phyloP scores from a whole-genome alignment of 2,113 vertebrate genomes.

The Cyanoramphus novaezelandiae region DNA sequence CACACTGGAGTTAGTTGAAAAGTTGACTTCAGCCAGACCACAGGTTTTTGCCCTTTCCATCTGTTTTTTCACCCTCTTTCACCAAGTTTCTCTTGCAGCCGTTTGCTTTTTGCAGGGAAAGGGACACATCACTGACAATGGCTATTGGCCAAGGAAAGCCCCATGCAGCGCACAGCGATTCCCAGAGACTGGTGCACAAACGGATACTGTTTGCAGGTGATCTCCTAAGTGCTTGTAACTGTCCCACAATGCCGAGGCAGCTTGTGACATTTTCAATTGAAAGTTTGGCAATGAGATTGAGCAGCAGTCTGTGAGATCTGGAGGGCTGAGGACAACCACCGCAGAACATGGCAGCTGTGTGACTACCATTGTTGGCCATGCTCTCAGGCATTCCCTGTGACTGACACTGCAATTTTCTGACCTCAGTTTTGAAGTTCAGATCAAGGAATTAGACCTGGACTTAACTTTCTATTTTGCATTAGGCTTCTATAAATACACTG shows the following conservation, averaged over 20 bases:
- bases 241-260: not conserved
- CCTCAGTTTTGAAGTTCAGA: constrained; percentile 26
- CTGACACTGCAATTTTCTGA: constrained; percentile 50
- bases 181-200: not conserved
- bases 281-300: not conserved
- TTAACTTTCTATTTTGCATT: constrained; percentile 57
- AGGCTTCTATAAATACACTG: constrained; percentile 39
- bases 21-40: not conserved
- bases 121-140: too few relatives aligned
- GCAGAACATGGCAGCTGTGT: not conserved
- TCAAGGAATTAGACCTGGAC: not conserved
- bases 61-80: not conserved
- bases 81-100: fast-evolving
- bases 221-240: not conserved
- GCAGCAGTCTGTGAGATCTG: not conserved
- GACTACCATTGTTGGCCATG: not conserved
- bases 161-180: fast-evolving
- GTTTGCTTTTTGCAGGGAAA: not conserved
- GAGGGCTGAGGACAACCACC: not conserved
- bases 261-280: not conserved
- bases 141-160: not conserved
- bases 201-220: fast-evolving
- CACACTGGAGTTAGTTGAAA: not conserved
- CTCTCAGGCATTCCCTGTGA: not conserved
- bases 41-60: not conserved